These are phyloP conservation scores for Bembecia ichneumoniformis DNA, from an alignment of 2,888 invertebrate genomes.

Conservation along the genomic window DNA sequence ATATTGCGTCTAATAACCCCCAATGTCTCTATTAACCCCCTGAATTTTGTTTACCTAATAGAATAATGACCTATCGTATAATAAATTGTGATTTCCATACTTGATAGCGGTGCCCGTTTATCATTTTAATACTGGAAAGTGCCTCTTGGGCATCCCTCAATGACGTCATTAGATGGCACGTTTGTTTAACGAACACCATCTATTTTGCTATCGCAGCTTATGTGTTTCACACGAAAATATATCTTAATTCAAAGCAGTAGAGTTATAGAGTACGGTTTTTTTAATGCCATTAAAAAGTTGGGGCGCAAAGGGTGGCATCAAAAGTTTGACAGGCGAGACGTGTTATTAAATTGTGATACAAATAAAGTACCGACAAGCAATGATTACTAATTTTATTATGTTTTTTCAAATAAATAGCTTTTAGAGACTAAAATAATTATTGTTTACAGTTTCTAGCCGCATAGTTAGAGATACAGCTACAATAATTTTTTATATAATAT, in stretches of 20 bases:
- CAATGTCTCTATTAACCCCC: slow-evolving; percentile 65
- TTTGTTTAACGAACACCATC: slow-evolving; percentile 14
- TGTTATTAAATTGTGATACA: slow-evolving; percentile 63
- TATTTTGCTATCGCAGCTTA: background rate
- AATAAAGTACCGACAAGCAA: slow-evolving; percentile 46
- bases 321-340: slow-evolving; percentile 47
- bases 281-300: slow-evolving; percentile 12
- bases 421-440: too few relatives aligned
- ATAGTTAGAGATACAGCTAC: too few relatives aligned
- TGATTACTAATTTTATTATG: slow-evolving; percentile 44
- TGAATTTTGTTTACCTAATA: slow-evolving; percentile 67
- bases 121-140: slow-evolving; percentile 69
- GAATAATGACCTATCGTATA: slow-evolving; percentile 69
- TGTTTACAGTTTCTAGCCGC: too few relatives aligned
- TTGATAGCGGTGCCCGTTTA: slow-evolving; percentile 58
- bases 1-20: slow-evolving; percentile 42
- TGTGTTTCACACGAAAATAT: slow-evolving; percentile 8
- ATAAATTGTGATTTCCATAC: slow-evolving; percentile 71
- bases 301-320: slow-evolving; percentile 15
- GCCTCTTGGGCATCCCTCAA: slow-evolving; percentile 49
- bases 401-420: slow-evolving; percentile 17
- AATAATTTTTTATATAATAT: too few relatives aligned
- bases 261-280: slow-evolving; percentile 3
- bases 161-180: slow-evolving; percentile 52
- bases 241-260: slow-evolving; percentile 8